These are phyloP conservation scores for Lomographa bimaculata DNA, from an alignment of 2,888 invertebrate genomes.

Conservation along the genomic window DNA sequence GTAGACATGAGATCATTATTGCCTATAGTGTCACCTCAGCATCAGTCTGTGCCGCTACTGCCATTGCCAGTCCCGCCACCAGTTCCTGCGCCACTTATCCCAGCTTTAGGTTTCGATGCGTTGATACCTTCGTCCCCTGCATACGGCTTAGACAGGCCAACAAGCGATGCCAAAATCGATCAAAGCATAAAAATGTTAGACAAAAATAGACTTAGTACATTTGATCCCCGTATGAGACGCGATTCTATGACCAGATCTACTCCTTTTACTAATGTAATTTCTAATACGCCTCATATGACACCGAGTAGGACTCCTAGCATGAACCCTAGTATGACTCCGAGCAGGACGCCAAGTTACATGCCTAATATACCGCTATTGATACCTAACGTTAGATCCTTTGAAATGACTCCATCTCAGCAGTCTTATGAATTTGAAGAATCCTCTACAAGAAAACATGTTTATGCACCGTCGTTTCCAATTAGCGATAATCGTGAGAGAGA, in stretches of 20 bases:
- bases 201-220: conserved; percentile 26
- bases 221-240: conserved; percentile 60
- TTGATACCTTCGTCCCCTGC: conserved; percentile 2
- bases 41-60: conserved; percentile 7
- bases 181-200: conserved; percentile 27
- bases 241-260: conserved; percentile 47
- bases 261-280: conserved; percentile 22
- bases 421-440: conserved; percentile 53
- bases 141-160: conserved; percentile 3
- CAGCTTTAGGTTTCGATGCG: background rate
- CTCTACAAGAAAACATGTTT: conserved; percentile 56
- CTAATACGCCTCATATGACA: too few relatives aligned
- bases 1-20: conserved; percentile 65
- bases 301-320: too few relatives aligned
- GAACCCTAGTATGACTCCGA: conserved; percentile 35
- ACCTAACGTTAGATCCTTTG: conserved; percentile 50
- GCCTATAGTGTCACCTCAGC: conserved; percentile 36
- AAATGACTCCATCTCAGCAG: conserved; percentile 52
- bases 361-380: conserved; percentile 36
- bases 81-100: background rate
- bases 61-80: conserved; percentile 5
- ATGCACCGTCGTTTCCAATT: conserved; percentile 54
- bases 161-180: conserved; percentile 30
- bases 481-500: conserved; percentile 47
- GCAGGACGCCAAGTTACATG: conserved; percentile 35